Conservation (phyloP, 1,140 invertebrate species). For the Lordiphosa collinella region DNA sequence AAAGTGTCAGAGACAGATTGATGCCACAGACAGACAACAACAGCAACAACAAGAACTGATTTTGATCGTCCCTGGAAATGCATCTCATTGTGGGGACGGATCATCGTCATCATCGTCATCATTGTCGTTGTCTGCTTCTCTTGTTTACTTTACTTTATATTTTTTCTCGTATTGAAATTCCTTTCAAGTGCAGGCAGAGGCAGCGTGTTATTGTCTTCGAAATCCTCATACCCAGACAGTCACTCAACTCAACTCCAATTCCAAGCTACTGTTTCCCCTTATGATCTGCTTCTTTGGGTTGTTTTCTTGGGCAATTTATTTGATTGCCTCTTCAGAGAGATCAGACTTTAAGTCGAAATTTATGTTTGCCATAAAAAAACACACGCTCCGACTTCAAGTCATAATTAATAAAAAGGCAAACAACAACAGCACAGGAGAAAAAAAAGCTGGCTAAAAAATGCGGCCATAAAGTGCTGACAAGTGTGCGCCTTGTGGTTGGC, state of each 20-base stretch:
- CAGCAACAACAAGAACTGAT: conserved; percentile 22
- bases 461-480: conserved; percentile 67
- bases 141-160: conserved; percentile 27
- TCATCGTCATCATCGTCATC: conserved; percentile 23
- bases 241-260: conserved; percentile 8
- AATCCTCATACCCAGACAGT: conserved; percentile 9
- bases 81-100: conserved; percentile 26
- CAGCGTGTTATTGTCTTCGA: conserved; percentile 36
- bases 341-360: conserved; percentile 66
- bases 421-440: conserved; percentile 8
- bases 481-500: conserved; percentile 26
- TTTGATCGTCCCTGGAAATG: conserved; percentile 32
- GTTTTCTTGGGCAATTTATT: conserved; percentile 63
- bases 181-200: conserved; percentile 44
- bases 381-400: conserved; percentile 39
- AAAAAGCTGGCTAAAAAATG: conserved; percentile 29
- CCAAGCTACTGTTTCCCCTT: conserved; percentile 48
- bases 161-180: conserved; percentile 60
- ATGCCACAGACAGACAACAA: conserved; percentile 39
- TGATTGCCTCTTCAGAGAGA: conserved; percentile 63
- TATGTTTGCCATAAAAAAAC: conserved; percentile 71
- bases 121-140: conserved; percentile 17
- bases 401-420: conserved; percentile 65
- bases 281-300: conserved; percentile 4
- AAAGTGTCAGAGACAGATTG: conserved; percentile 58